A percentile compares a stretch with the other conserved stretches of the same genome.
These are phyloP conservation scores for Thymelicus sylvestris DNA, from an alignment of 2,888 invertebrate species.

Conservation along the genomic window DNA sequence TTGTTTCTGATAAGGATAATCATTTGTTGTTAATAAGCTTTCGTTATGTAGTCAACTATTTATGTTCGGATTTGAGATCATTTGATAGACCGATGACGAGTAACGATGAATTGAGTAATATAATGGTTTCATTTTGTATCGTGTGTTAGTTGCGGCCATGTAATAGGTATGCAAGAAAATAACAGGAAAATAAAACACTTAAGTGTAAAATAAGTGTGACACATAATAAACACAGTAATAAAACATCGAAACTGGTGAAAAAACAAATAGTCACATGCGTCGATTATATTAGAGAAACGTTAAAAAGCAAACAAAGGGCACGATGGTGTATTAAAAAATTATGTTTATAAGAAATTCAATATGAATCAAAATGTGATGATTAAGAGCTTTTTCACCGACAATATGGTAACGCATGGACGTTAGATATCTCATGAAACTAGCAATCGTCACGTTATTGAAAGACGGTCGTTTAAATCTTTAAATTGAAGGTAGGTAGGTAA, in stretches of 20 bases:
- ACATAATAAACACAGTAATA: background rate
- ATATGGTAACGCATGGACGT: conserved; percentile 52
- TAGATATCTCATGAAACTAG: background rate
- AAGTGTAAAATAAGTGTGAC: too few relatives aligned
- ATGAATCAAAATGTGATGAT: conserved; percentile 12
- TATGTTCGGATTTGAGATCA: too few relatives aligned
- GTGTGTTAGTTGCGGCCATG: too few relatives aligned
- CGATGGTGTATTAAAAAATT: background rate
- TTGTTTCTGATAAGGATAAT: too few relatives aligned
- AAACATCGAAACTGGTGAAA: conserved; percentile 30
- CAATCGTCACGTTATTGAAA: background rate
- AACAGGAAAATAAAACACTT: too few relatives aligned
- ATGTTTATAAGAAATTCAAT: background rate
- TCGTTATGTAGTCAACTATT: too few relatives aligned
- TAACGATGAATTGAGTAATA: too few relatives aligned
- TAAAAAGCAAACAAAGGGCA: background rate
- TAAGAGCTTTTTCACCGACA: conserved; percentile 66
- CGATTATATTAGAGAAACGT: background rate
- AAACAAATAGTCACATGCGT: conserved; percentile 4
- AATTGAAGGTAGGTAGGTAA: background rate
- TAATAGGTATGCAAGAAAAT: too few relatives aligned
- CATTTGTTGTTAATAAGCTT: too few relatives aligned
- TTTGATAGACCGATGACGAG: too few relatives aligned
- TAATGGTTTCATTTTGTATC: too few relatives aligned
- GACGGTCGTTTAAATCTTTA: background rate